Base-by-base conservation (phyloP, 1,140 invertebrate genomes). In the Hyphantria cunea region DNA sequence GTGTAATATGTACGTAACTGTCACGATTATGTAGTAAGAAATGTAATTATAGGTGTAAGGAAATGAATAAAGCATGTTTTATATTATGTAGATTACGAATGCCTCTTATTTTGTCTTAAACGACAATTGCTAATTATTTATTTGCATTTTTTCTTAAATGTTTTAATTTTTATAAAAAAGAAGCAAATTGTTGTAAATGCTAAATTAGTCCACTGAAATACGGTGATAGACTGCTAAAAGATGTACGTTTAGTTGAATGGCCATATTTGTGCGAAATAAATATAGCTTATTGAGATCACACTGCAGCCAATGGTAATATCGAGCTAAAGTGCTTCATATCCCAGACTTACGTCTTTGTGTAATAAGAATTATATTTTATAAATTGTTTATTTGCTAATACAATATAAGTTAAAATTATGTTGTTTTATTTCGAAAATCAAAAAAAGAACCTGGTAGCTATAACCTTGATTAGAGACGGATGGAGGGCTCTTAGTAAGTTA, bases 321-420 rank as follows among this genome's bases (percentile, higher is more conserved):
- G 61, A 68, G 63, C 56, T 69, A 66, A 25, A 71, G 72, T 77
- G 78, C 78, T 80, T 76, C 59, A 66, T 76, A 74, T 76, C 60
- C 64, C 64, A 79, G 82, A 86, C 72, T 80, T 80, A 76, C 76
- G 79, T 86, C 86, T 84, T 81, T 86, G 69, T 87, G 78, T 81
- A 85, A 77, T 84, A 86, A 84, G 80, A 84, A 79, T 58, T 86
- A 86, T 87, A 87, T 90, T 90, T 90, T 88, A 88, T 85, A 85
- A 86, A 86, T 90, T 90, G 87, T 90, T 90, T 90, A 90, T 90
- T 90, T 90, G 87, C 87, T 90, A 90, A 90, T 90, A 88, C 82
- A 88, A 66, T 75, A 82, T 87, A 87, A 89, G 85, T 83, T 80
- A 80, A 76, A 74, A 73, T 25, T 67, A 76, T 25, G 34, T 61